Base-by-base conservation (phyloP, 2,113 vertebrate species). In the Phaethon lepturus region DNA sequence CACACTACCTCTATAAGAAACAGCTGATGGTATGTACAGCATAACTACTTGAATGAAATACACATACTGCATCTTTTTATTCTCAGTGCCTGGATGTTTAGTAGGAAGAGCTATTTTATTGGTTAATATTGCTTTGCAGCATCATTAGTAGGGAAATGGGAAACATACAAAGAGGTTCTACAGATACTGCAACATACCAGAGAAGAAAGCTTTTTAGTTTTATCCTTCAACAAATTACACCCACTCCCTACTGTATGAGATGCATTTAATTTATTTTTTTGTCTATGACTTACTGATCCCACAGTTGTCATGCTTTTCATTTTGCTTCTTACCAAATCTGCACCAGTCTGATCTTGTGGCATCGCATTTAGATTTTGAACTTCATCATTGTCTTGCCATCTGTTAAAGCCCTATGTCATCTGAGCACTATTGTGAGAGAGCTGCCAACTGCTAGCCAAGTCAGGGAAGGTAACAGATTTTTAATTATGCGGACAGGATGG, bases 401-500 rank as follows among this genome's bases (percentile, higher is more conserved):
- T 95, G 96, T 90, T 77, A 83, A 77, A 94, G 29, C 67, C 71
- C 77, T 40, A 1, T 42, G 71, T 74, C 63, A 93, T 62, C 95
- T 71, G 78, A 88, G 74, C 53, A 2, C 71, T 86, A 0, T 68
- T 76, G 69, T 59, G 63, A 86, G 69, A 75, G 31, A 49, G 40
- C 49, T 72, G 59, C 55, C 44, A 19, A 2, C 44, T 52, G 40
- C 71, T 53, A 25, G 74, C 90, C 71, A 55, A 91, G 53, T 24
- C 42, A 33, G 81, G 59, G 74, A 73, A 71, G 77, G 87, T 83
- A 88, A 50, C 89, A 97, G 95, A 85, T 95, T 95, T 96, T 95
- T 94, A 95, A 96, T 97, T 91, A 92, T 33, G 38, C 50, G 50
- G 77, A 23, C 91, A 94, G 92, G 69, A 91, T 90, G 56, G 91